Conservation (phyloP, 2,113 vertebrate species). For the Rhizomys pruinosus region DNA sequence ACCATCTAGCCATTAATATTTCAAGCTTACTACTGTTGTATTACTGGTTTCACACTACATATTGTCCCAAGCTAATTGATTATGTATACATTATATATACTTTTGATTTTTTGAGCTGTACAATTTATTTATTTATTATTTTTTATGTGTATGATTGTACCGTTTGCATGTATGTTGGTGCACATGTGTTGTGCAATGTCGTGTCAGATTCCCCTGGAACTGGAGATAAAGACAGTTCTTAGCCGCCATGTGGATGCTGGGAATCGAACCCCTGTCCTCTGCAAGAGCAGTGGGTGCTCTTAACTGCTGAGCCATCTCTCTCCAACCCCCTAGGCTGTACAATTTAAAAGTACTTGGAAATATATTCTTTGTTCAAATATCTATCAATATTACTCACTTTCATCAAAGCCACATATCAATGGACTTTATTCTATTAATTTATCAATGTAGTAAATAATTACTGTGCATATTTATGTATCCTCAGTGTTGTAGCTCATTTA, state of each 20-base stretch:
- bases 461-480: background rate
- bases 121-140: no score
- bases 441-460: background rate
- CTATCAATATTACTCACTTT: background rate
- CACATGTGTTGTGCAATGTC: no score
- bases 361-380: background rate
- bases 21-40: background rate
- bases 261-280: no score
- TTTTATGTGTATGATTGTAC: no score
- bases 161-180: no score
- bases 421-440: background rate
- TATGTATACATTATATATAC: background rate
- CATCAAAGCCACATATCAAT: background rate
- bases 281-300: no score
- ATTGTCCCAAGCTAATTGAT: background rate
- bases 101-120: background rate
- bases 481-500: background rate
- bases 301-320: no score
- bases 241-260: no score
- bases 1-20: no score
- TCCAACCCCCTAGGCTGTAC: no score
- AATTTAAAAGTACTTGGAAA: background rate
- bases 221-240: no score
- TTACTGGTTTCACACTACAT: background rate
- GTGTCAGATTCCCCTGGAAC: no score